Conservation (phyloP, 1,140 invertebrate species). For the Stenopsyche tienmushanensis region DNA sequence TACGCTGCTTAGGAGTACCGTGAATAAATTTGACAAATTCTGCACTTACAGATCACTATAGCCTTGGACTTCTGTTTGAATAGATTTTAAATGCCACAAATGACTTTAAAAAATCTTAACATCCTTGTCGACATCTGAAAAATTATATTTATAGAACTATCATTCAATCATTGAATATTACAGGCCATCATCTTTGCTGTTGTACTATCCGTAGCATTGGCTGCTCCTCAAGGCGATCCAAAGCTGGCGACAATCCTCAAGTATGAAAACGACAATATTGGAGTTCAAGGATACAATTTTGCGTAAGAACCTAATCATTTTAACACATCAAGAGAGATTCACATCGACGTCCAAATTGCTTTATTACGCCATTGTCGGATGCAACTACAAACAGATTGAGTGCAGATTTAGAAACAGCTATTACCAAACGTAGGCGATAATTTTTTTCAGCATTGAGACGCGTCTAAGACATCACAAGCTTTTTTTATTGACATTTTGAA, state of each 20-base stretch:
- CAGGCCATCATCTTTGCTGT: conserved; percentile 53
- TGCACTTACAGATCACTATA: too few relatives aligned
- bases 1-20: too few relatives aligned
- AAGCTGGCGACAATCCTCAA: conserved; percentile 57
- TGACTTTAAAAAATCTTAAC: too few relatives aligned
- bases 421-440: not conserved
- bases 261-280: conserved; percentile 58
- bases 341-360: not conserved
- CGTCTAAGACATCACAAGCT: too few relatives aligned
- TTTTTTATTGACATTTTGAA: not conserved
- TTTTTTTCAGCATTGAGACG: not conserved
- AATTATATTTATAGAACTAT: too few relatives aligned
- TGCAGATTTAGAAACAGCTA: not conserved
- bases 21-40: too few relatives aligned
- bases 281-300: conserved; percentile 46
- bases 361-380: too few relatives aligned
- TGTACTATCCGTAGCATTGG: conserved; percentile 52
- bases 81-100: too few relatives aligned
- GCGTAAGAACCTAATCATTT: conserved; percentile 12
- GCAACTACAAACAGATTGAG: too few relatives aligned
- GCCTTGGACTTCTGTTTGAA: too few relatives aligned
- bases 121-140: too few relatives aligned
- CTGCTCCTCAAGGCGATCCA: conserved; percentile 52
- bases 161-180: too few relatives aligned
- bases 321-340: not conserved